A percentile compares a stretch with the other conserved stretches of the same genome.
Conservation (phyloP, 2,797 vertebrate species). For the Crocidura indochinensis region DNA sequence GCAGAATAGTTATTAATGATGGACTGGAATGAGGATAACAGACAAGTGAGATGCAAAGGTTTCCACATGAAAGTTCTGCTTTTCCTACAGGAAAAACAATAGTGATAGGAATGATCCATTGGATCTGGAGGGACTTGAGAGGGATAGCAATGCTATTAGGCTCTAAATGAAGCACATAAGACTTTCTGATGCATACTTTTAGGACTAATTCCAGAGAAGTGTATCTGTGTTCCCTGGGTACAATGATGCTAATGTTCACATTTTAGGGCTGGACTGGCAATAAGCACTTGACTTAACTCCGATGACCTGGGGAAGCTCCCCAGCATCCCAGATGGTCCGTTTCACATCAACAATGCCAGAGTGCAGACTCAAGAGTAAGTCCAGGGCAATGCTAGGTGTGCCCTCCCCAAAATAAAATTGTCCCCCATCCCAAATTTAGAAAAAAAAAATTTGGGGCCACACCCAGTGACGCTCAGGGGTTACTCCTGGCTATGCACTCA, state of each 20-base stretch:
- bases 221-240: neutral
- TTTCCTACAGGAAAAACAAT: neutral
- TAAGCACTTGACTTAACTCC: no score
- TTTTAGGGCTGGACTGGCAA: neutral
- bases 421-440: neutral
- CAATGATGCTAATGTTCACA: neutral
- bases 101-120: slow-evolving; percentile 13
- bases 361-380: no score
- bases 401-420: neutral
- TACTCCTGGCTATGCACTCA: no score
- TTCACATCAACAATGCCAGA: no score
- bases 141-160: neutral
- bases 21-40: neutral
- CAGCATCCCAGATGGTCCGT: no score
- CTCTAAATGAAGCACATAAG: slow-evolving; percentile 22
- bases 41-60: no score
- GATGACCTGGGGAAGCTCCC: no score
- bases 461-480: no score
- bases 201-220: slow-evolving; percentile 12
- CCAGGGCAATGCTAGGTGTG: no score
- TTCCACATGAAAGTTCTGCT: neutral
- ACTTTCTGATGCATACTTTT: slow-evolving; percentile 17
- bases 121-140: slow-evolving; percentile 2
- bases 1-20: neutral
- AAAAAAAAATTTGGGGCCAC: neutral